Evolutionary conservation across 2,888 invertebrate genomes (phyloP).

Genomic region (Eilema caniola): DNA sequence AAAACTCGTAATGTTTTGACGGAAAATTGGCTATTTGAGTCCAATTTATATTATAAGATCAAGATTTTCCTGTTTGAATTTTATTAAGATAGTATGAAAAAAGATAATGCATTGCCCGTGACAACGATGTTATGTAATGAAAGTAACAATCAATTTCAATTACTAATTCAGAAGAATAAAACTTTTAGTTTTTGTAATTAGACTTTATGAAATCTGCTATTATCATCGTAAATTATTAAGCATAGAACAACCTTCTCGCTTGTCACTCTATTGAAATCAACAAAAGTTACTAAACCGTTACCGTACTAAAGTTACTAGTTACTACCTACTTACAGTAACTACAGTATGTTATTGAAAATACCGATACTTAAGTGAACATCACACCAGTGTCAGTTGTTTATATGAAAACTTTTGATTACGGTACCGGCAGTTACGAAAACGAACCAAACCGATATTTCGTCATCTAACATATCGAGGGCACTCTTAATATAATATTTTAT

Average conservation of each 20-base stretch:
- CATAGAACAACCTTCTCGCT: too few relatives aligned
- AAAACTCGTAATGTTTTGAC: too few relatives aligned
- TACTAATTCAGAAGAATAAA: not conserved
- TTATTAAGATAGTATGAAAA: not conserved
- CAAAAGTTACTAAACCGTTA: too few relatives aligned
- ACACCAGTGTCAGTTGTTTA: constrained; percentile 48
- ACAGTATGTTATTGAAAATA: constrained; percentile 4
- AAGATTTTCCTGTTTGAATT: not conserved
- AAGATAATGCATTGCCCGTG: not conserved
- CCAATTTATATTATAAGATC: not conserved
- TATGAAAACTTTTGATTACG: constrained; percentile 61
- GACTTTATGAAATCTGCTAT: too few relatives aligned
- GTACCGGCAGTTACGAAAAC: constrained; percentile 50
- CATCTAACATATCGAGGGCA: constrained; percentile 46
- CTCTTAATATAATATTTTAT: constrained; percentile 49
- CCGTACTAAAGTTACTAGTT: too few relatives aligned
- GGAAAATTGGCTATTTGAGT: not conserved
- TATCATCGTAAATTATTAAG: too few relatives aligned
- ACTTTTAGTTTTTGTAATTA: too few relatives aligned
- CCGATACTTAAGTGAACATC: constrained; percentile 38
- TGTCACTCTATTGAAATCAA: too few relatives aligned
- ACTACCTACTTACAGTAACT: not conserved
- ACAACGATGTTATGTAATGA: not conserved
- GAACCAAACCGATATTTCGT: constrained; percentile 57
- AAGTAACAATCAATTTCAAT: not conserved